Evolutionary conservation across 1,140 invertebrate genomes (phyloP).

Genomic region (Polypedilum pembai): DNA sequence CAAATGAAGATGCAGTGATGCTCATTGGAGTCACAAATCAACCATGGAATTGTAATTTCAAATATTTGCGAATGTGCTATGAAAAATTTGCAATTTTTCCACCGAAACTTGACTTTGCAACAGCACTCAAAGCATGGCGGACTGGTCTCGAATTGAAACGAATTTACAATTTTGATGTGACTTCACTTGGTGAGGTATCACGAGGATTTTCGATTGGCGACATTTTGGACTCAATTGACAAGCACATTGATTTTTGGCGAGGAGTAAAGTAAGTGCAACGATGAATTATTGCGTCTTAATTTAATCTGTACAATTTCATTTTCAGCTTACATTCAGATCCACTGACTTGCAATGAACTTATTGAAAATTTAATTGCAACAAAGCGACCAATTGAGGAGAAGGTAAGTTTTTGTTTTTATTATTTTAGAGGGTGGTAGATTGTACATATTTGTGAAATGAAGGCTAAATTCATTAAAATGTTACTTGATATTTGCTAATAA

Average conservation of each 20-base stretch:
- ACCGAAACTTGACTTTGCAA: slow-evolving; percentile 58
- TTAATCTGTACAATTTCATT: neutral
- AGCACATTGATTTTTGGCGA: slow-evolving; percentile 31
- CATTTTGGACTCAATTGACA: slow-evolving; percentile 47
- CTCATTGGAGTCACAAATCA: slow-evolving; percentile 53
- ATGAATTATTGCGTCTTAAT: neutral
- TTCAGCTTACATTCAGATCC: neutral
- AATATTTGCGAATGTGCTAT: slow-evolving; percentile 44
- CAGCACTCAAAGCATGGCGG: slow-evolving; percentile 53
- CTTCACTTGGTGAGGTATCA: slow-evolving; percentile 55
- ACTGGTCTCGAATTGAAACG: slow-evolving; percentile 49
- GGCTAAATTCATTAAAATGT: neutral
- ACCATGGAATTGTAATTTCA: slow-evolving; percentile 48
- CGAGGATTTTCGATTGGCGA: slow-evolving; percentile 56
- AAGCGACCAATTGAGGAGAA: neutral
- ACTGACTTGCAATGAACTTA: neutral
- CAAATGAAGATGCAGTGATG: slow-evolving; percentile 52
- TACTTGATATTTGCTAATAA: neutral
- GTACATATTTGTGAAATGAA: neutral
- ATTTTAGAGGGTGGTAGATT: neutral
- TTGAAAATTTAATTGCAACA: neutral
- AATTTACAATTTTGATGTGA: slow-evolving; percentile 52
- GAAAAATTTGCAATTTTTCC: slow-evolving; percentile 39
- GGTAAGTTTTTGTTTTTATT: neutral
- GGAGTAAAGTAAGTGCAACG: neutral